Evolutionary conservation across 2,113 vertebrate genomes (phyloP), one percentile per base, ranked within the genome.

Genomic region (Nematolebias whitei): DNA sequence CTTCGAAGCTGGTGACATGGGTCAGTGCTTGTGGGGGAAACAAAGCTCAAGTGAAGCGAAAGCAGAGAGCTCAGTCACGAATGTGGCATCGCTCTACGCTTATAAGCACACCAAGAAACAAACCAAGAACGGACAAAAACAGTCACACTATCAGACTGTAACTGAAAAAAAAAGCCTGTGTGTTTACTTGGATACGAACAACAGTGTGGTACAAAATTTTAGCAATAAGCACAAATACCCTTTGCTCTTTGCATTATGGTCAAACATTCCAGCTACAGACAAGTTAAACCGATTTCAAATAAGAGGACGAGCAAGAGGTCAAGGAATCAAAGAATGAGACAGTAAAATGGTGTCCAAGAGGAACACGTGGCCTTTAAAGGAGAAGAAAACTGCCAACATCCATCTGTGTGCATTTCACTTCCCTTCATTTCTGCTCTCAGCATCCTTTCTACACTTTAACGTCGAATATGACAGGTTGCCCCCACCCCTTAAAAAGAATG

Each of bases 61-160:
- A 89, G 83, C 70, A 63, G 72, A 71, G 65, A 78, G 76, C 73
- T 85, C 82, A 82, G 86, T 87, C 87, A 85, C 57, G 48, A 85
- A 85, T 20, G 63, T 68, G 53, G 61, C 60, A 6, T 79, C 72
- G 43, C 54, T 71, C 65, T 54, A 53, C n/a, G 49, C 76, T 72
- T 75, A 77, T 84, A 66, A 59, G 53, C 16, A 84, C 74, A 71
- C 75, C 84, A 50, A 68, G 63, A 48, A 23, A 35, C 43, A 49
- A 16, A 44, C 29, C 1, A 15, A 65, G 48, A 24, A 60, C 7
- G 47, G 35, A 32, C 23, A 60, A 18, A 44, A 18, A 8, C 18
- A 12, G n/a, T 20, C 18, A 15, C 24, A 43, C 43, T 12, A 15
- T 48, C 1, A 12, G 68, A 10, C 32, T 10, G 26, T 29, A 29